These are phyloP conservation scores for Poecilobothrus nobilitatus DNA, from an alignment of 2,888 invertebrate species.

Conservation along the genomic window DNA sequence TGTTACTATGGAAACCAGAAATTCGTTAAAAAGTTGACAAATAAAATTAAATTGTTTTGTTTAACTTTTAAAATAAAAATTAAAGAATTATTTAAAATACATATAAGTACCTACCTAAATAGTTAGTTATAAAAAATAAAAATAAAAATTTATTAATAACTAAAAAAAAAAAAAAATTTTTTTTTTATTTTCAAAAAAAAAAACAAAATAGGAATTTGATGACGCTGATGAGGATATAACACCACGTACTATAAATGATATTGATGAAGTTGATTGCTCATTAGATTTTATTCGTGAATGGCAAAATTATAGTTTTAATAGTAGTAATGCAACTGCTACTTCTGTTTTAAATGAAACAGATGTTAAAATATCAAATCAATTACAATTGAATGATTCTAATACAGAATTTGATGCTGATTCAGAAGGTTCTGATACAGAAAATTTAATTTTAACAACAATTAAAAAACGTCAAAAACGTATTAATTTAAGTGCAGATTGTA, in stretches of 20 bases:
- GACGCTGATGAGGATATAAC: conserved; percentile 25
- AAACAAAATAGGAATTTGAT: conserved; percentile 22
- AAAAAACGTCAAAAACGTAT: conserved; percentile 10
- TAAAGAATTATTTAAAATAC: too few relatives aligned
- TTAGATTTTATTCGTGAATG: conserved; percentile 29
- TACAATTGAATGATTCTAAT: conserved; percentile 28
- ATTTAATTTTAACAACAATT: conserved; percentile 27
- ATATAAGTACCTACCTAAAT: too few relatives aligned
- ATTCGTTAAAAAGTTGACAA: too few relatives aligned
- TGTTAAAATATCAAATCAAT: conserved; percentile 18
- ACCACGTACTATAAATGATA: neutral
- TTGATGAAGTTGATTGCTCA: conserved; percentile 9
- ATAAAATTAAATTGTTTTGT: too few relatives aligned
- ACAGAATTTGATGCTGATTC: conserved; percentile 55
- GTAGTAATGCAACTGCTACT: conserved; percentile 25
- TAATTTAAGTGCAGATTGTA: conserved; percentile 19
- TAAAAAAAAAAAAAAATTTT: too few relatives aligned
- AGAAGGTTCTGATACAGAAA: conserved; percentile 47
- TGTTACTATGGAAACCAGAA: too few relatives aligned
- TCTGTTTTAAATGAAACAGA: conserved; percentile 20
- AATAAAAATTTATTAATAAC: too few relatives aligned
- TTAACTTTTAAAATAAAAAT: too few relatives aligned
- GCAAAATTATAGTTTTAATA: conserved; percentile 28
- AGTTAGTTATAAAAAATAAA: too few relatives aligned
- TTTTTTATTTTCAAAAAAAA: too few relatives aligned